phyloP scores from a whole-genome alignment of 2,888 invertebrate genomes.

The Epistrophella euchroma region DNA sequence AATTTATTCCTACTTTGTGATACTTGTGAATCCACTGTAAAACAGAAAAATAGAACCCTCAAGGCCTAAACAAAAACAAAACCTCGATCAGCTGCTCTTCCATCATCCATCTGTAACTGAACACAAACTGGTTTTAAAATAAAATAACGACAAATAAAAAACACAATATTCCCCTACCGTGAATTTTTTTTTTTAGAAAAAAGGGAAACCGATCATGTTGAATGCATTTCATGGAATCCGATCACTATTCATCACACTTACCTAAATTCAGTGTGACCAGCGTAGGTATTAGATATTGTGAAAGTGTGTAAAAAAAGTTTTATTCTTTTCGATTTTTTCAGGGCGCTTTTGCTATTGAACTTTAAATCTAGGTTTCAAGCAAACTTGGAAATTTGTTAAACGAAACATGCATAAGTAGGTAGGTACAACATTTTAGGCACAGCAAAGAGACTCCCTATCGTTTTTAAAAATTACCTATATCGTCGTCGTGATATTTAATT shows the following conservation, averaged over 20 bases:
- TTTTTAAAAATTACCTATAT: too few species aligned
- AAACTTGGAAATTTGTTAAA: too few species aligned
- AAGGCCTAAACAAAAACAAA: slow-evolving; percentile 56
- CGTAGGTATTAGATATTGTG: neutral
- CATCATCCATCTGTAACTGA: neutral
- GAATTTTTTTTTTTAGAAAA: slow-evolving; percentile 31
- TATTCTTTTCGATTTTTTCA: too few species aligned
- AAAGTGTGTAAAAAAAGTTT: too few species aligned
- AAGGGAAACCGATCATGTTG: slow-evolving; percentile 39
- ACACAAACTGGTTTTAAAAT: slow-evolving; percentile 40
- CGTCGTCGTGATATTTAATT: too few species aligned
- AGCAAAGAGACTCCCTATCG: too few species aligned
- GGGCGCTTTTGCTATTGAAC: too few species aligned
- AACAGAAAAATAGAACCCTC: slow-evolving; percentile 15
- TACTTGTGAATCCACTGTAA: slow-evolving; percentile 2
- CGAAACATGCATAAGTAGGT: too few species aligned
- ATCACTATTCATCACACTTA: slow-evolving; percentile 24
- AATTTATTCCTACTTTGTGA: neutral
- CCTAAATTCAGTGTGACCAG: slow-evolving; percentile 10
- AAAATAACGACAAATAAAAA: neutral
- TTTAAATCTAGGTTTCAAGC: too few species aligned
- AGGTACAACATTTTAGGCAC: too few species aligned
- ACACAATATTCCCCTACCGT: slow-evolving; percentile 12
- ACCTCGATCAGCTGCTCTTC: slow-evolving; percentile 68
- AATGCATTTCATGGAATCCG: slow-evolving; percentile 35